Percentiles rank a stretch among this genome's conserved stretches.
Conservation (phyloP, 2,113 vertebrate genomes). For the Balaeniceps rex region DNA sequence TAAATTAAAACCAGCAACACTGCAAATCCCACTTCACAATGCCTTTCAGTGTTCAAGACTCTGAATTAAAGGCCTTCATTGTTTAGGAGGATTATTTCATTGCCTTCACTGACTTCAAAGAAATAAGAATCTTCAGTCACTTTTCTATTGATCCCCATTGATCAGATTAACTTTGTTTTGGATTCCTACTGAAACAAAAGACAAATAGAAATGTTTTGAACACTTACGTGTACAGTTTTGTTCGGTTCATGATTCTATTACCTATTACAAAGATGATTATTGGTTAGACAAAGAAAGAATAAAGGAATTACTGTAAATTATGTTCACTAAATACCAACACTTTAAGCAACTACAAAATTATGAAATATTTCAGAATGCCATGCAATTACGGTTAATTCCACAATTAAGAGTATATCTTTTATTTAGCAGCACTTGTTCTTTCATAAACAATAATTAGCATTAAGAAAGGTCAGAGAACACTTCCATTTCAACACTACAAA, state of each 20-base stretch:
- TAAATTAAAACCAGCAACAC: constrained; percentile 88
- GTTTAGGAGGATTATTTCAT: constrained; percentile 77
- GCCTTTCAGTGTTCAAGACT: constrained; percentile 73
- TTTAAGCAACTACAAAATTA: constrained; percentile 69
- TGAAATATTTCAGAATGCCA: constrained; percentile 58
- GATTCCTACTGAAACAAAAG: constrained; percentile 76
- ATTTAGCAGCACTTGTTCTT: constrained; percentile 45
- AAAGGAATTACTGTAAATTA: constrained; percentile 69
- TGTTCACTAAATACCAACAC: constrained; percentile 62
- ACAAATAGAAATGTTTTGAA: constrained; percentile 72
- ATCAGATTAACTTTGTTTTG: constrained; percentile 82
- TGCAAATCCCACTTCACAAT: constrained; percentile 88
- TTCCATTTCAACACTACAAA: constrained; percentile 36
- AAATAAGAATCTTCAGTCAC: constrained; percentile 70
- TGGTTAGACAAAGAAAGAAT: constrained; percentile 56
- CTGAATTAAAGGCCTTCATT: constrained; percentile 78
- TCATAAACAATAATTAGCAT: constrained; percentile 63
- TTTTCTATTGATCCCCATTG: constrained; percentile 75
- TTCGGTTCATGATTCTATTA: constrained; percentile 33
- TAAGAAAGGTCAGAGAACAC: constrained; percentile 47
- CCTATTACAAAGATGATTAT: constrained; percentile 64
- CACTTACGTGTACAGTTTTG: constrained; percentile 60
- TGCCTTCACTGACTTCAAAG: constrained; percentile 77
- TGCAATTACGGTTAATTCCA: constrained; percentile 54
- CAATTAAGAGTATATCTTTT: constrained; percentile 57